Base-by-base conservation (phyloP, 2,113 vertebrate species). In the Urocolius indicus region DNA sequence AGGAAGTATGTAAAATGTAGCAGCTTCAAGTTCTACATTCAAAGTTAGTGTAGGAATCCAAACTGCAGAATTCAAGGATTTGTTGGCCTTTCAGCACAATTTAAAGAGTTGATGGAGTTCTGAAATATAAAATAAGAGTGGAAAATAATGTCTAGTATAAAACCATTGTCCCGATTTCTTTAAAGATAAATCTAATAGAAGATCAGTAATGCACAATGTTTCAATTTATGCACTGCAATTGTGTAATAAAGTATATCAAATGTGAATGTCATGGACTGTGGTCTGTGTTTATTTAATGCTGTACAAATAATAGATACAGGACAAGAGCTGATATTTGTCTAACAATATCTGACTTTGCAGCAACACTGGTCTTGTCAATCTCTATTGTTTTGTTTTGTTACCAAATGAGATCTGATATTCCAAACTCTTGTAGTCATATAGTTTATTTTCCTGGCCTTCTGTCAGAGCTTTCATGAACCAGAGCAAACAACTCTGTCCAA, bases 361-460 rank as follows among this genome's bases (percentile, higher is more conserved):
- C 27, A 61, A 46, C 80, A 87, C n/a, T 87, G 82, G 67, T 89
- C 63, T 84, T 94, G 72, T 89, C 89, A 88, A 46, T 27, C 22
- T 73, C 18, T 57, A 52, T 89, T 94, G 68, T 72, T 96, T 91
- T 89, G 26, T 57, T 95, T 94, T 78, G 95, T 81, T 81, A 59
- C 45, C 23, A 89, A 96, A 85, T 68, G 6, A 18, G 23, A 52
- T 80, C 46, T 85, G 67, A 81, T 94, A 89, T 86, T 92, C 65
- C 58, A 96, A 86, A 93, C 20, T 68, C 27, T 72, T 87, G 17
- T n/a, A 91, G 45, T 62, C 24, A 82, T 89, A 76, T 20, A 52
- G 52, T 87, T 94, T 92, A 55, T 95, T 97, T 93, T 93, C 26
- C 69, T 91, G 80, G 87, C 68, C 80, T 21, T 92, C 65, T 85